These are phyloP conservation scores for Cyclopterus lumpus DNA, from an alignment of 2,797 vertebrate species.

Conservation along the genomic window DNA sequence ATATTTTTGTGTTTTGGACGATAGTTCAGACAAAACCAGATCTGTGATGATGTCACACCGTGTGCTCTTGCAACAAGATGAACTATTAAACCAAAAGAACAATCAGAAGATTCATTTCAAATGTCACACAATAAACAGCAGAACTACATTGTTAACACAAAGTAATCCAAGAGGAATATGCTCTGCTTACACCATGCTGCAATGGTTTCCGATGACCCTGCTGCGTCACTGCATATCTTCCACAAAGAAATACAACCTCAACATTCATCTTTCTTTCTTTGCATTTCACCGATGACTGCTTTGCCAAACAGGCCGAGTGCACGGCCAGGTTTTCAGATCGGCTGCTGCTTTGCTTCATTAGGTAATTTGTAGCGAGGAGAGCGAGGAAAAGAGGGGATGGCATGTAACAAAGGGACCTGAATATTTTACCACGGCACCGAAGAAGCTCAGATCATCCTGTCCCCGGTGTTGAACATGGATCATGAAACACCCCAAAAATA, in stretches of 20 bases:
- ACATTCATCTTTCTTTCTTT: slow-evolving; percentile 25
- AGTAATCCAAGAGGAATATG: neutral
- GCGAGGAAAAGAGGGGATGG: neutral
- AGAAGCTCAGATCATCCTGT: slow-evolving; percentile 29
- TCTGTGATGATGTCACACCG: neutral
- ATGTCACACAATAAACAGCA: neutral
- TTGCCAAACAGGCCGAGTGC: neutral
- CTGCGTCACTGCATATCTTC: neutral
- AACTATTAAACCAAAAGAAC: neutral
- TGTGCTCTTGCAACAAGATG: neutral
- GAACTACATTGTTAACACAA: neutral
- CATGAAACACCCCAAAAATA: slow-evolving; percentile 28
- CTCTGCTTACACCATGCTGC: neutral
- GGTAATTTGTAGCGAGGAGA: neutral
- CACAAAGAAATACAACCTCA: slow-evolving; percentile 12
- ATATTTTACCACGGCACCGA: neutral
- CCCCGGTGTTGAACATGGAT: slow-evolving; percentile 10
- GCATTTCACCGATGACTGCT: slow-evolving; percentile 33
- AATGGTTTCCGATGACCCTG: neutral
- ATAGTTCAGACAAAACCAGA: neutral
- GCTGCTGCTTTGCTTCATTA: slow-evolving; percentile 41
- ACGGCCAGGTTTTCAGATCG: slow-evolving; percentile 18
- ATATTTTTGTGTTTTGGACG: neutral
- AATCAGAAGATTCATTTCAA: neutral
- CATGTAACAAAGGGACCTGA: slow-evolving; percentile 12